These are phyloP conservation scores for Venusia cambrica DNA, from an alignment of 2,888 invertebrate species.

Conservation along the genomic window DNA sequence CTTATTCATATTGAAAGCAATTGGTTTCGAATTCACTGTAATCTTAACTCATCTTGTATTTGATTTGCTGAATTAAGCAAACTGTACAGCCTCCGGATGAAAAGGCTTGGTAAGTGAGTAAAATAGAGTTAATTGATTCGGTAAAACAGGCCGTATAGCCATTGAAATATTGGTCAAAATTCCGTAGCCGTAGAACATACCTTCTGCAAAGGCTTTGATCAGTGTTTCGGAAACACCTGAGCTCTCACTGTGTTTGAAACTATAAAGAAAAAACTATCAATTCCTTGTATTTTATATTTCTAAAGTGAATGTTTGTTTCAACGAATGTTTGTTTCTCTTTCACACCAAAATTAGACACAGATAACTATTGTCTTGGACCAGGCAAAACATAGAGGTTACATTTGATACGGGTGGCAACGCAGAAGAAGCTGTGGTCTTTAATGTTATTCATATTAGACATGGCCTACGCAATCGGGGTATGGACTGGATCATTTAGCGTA, in stretches of 20 bases:
- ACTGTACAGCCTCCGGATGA: slow-evolving; percentile 32
- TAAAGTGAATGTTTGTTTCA: no score
- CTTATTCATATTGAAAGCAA: slow-evolving; percentile 17
- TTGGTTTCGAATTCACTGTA: slow-evolving; percentile 27
- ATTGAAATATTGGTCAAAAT: slow-evolving; percentile 3
- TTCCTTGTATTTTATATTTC: background rate
- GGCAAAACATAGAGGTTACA: no score
- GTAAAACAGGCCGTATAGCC: slow-evolving; percentile 11
- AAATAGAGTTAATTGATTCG: slow-evolving; percentile 13
- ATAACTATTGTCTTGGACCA: no score
- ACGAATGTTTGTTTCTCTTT: no score
- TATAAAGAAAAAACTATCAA: slow-evolving; percentile 14
- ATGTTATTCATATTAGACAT: no score
- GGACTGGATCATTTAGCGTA: no score
- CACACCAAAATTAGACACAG: no score
- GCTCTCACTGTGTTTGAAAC: slow-evolving; percentile 11
- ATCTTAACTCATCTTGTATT: slow-evolving; percentile 34
- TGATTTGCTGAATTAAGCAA: slow-evolving; percentile 38
- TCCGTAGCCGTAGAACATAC: background rate
- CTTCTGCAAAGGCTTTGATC: slow-evolving; percentile 41
- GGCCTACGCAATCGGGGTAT: no score
- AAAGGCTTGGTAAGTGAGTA: slow-evolving; percentile 36
- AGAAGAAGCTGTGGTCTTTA: no score
- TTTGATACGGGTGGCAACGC: no score
- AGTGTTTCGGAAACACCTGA: slow-evolving; percentile 34